phyloP scores from a whole-genome alignment of 1,140 invertebrate genomes.

The Lycorma delicatula region DNA sequence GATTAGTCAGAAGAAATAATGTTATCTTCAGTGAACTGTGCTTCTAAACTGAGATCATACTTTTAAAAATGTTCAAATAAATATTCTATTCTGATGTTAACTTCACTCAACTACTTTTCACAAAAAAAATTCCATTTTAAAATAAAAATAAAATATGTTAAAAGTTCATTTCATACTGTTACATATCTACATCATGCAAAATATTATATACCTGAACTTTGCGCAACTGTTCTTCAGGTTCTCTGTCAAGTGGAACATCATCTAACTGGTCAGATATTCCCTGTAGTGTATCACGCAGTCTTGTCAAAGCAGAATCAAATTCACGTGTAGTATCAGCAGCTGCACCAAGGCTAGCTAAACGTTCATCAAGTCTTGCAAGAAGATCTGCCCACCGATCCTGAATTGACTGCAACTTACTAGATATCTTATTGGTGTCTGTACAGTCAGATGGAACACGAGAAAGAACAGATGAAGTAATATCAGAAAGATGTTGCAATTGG shows the following conservation, averaged over 20 bases:
- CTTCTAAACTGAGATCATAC: too few relatives aligned
- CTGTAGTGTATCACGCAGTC: constrained; percentile 71
- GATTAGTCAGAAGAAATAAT: too few relatives aligned
- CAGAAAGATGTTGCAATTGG: constrained; percentile 73
- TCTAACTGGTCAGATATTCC: constrained; percentile 79
- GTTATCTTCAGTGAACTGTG: too few relatives aligned
- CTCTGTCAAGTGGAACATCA: constrained; percentile 67
- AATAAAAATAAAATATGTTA: too few relatives aligned
- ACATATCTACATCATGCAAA: too few relatives aligned
- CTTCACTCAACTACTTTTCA: too few relatives aligned
- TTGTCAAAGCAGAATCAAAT: constrained; percentile 75
- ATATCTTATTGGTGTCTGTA: constrained; percentile 62
- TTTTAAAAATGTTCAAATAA: too few relatives aligned
- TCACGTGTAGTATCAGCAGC: constrained; percentile 82
- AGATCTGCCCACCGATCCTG: constrained; percentile 72
- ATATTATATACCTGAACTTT: constrained; percentile 49
- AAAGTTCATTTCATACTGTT: too few relatives aligned
- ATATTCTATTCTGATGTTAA: too few relatives aligned
- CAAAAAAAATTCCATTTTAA: too few relatives aligned
- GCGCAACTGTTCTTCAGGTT: constrained; percentile 77
- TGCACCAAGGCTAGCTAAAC: constrained; percentile 73
- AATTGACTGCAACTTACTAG: constrained; percentile 54
- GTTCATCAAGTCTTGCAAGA: constrained; percentile 65
- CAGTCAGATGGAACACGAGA: constrained; percentile 54
- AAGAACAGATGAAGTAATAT: constrained; percentile 68